These are phyloP conservation scores for Harpagus bidentatus DNA, from an alignment of 2,113 vertebrate genomes.

Conservation along the genomic window DNA sequence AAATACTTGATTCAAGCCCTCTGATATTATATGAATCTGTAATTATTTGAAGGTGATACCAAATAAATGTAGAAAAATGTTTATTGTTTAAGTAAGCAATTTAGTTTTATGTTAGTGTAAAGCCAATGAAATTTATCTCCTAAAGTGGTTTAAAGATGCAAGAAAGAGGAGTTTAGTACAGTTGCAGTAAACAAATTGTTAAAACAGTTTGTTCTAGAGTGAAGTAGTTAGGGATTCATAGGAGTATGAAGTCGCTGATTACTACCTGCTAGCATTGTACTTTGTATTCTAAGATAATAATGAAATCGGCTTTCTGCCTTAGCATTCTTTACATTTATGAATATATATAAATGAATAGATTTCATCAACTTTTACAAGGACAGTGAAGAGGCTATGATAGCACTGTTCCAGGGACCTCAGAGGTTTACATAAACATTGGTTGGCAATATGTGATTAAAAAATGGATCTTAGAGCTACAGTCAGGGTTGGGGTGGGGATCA, in stretches of 20 bases:
- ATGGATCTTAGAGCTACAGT: background rate
- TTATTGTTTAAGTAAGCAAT: background rate
- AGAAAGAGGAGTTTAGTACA: background rate
- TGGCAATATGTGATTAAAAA: background rate
- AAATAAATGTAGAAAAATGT: background rate
- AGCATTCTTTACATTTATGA: background rate
- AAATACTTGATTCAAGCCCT: background rate
- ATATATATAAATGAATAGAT: background rate
- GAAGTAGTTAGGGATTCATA: background rate
- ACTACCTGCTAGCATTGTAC: background rate
- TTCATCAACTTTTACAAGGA: background rate
- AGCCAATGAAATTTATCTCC: background rate
- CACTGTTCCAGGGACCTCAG: background rate
- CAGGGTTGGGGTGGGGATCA: rapidly evolving
- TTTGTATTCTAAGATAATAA: background rate
- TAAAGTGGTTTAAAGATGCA: background rate
- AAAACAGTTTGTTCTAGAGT: background rate
- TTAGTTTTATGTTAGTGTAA: background rate
- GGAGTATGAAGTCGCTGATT: background rate
- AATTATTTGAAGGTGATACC: background rate
- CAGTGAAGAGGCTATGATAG: background rate
- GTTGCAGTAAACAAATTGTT: background rate
- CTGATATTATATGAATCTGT: background rate
- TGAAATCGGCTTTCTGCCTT: background rate
- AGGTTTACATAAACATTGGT: background rate